phyloP scores from a whole-genome alignment of 92 coral and sea anemone species.

The Meandrina meandrites region DNA sequence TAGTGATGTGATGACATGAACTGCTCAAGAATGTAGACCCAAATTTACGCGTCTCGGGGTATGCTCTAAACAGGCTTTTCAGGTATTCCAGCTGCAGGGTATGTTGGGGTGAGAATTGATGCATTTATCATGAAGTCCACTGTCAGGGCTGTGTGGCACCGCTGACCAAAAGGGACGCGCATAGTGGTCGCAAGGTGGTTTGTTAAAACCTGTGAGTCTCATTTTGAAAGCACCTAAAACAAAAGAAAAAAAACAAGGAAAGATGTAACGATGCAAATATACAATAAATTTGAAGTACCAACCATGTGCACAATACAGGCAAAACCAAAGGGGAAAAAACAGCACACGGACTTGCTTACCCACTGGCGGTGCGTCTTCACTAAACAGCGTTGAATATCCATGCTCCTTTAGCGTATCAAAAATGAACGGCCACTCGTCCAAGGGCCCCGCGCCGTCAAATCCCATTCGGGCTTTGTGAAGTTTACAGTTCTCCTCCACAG shows the following conservation, averaged over 20 bases:
- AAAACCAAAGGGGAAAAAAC: not conserved
- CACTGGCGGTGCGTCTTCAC: constrained; percentile 82
- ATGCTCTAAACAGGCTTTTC: constrained; percentile 66
- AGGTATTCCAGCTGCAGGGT: constrained; percentile 67
- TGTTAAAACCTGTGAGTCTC: constrained; percentile 67
- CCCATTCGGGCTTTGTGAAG: constrained; percentile 82
- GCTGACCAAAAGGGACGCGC: constrained; percentile 80
- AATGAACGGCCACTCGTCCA: constrained; percentile 92
- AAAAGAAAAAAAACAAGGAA: too few relatives aligned
- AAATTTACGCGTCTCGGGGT: constrained; percentile 62
- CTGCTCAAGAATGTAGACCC: constrained; percentile 71
- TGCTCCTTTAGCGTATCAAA: constrained; percentile 64
- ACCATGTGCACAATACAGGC: too few relatives aligned
- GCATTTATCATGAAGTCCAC: constrained; percentile 61
- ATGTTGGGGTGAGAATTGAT: constrained; percentile 72
- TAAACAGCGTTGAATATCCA: constrained; percentile 86
- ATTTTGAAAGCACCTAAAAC: constrained; percentile 67
- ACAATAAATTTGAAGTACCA: too few relatives aligned
- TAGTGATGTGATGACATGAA: constrained; percentile 59
- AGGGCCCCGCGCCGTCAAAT: constrained; percentile 46
- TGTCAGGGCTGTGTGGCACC: constrained; percentile 49
- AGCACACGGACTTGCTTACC: constrained; percentile 51
- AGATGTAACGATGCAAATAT: too few relatives aligned
- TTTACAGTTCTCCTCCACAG: constrained; percentile 72
- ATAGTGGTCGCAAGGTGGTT: constrained; percentile 74